Evolutionary conservation across 2,797 vertebrate species (phyloP).

Genomic region (Falco biarmicus): DNA sequence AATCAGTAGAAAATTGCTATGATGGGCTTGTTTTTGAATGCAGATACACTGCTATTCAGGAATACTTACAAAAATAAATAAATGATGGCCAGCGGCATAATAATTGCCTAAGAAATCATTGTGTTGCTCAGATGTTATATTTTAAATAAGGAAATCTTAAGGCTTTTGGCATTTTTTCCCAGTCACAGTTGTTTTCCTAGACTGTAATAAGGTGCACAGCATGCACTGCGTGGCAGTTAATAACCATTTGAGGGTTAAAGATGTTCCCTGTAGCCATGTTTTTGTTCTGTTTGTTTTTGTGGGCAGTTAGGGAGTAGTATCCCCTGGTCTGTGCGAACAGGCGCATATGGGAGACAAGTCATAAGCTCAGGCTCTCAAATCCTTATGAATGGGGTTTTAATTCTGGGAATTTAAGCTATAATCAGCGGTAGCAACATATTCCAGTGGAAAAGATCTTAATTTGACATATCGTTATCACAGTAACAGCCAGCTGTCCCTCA

Average conservation of each 20-base stretch:
- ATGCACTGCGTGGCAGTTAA: neutral
- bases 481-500: slow-evolving; percentile 10
- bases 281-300: slow-evolving; percentile 9
- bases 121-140: neutral
- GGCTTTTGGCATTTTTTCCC: neutral
- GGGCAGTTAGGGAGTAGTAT: neutral
- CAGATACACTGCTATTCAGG: neutral
- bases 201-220: neutral
- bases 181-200: neutral
- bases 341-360: neutral
- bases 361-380: slow-evolving; percentile 18
- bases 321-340: neutral
- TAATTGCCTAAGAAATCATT: neutral
- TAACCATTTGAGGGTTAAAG: neutral
- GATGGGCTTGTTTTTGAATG: neutral
- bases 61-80: neutral
- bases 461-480: neutral
- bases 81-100: neutral
- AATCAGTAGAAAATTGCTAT: neutral
- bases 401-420: slow-evolving; percentile 19
- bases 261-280: neutral
- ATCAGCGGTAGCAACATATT: neutral
- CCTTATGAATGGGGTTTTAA: slow-evolving; percentile 27
- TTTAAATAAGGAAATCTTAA: neutral
- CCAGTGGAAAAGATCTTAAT: neutral